A percentile compares a stretch with the other conserved stretches of the same genome.
Conservation (phyloP, 37 sponge, comb jelly and placozoan species). For the Trichoplax adhaerens region DNA sequence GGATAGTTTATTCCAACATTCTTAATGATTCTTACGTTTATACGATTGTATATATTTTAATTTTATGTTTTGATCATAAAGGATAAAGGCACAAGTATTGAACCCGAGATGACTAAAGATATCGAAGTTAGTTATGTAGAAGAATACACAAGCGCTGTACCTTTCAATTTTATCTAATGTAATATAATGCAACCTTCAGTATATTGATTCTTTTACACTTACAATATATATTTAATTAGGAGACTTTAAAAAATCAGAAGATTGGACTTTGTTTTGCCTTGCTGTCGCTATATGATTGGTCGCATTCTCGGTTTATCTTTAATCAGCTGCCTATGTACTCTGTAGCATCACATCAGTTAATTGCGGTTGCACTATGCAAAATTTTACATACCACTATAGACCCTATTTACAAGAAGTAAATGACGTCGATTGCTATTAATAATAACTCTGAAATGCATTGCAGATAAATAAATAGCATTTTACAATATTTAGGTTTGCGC, state of each 20-base stretch:
- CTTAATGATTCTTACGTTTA: no score
- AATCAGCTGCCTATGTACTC: constrained; percentile 42
- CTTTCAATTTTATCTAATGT: no score
- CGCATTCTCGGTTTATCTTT: constrained; percentile 23
- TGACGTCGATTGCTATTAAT: not conserved
- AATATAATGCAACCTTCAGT: no score
- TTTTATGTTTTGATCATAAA: no score
- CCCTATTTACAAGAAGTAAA: constrained; percentile 58
- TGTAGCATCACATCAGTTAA: constrained; percentile 20
- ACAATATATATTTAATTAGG: not conserved
- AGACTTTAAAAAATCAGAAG: constrained; percentile 54
- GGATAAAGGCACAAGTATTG: no score
- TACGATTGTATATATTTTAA: no score
- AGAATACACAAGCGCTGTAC: no score
- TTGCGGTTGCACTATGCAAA: constrained; percentile 21
- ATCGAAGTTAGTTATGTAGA: no score
- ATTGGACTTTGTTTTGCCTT: constrained; percentile 56
- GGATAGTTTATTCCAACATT: no score
- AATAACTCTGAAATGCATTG: not conserved
- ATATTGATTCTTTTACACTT: not conserved
- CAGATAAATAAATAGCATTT: no score
- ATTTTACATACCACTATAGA: constrained; percentile 45
- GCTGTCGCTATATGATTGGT: constrained; percentile 50
- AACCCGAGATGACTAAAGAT: no score
- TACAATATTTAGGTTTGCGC: constrained; percentile 7